phyloP scores from a whole-genome alignment of 1,140 invertebrate genomes.

The Anastrepha ludens region DNA sequence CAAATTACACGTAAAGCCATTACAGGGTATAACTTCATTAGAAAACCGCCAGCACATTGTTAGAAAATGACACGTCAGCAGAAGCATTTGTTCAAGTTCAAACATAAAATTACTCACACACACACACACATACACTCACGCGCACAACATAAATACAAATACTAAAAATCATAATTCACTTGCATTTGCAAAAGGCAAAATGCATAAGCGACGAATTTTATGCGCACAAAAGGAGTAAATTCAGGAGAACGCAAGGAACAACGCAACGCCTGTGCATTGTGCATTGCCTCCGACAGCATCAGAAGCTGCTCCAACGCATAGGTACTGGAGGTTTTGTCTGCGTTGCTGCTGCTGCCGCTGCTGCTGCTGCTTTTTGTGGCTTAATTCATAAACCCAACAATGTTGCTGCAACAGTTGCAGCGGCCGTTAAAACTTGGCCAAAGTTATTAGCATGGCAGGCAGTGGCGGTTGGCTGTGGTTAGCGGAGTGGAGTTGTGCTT shows the following conservation, averaged over 20 bases:
- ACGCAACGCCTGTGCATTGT: neutral
- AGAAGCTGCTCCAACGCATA: neutral
- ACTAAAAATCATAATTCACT: slow-evolving; percentile 45
- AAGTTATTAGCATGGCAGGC: slow-evolving; percentile 13
- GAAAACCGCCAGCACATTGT: slow-evolving; percentile 34
- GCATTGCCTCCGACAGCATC: neutral
- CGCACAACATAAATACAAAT: neutral
- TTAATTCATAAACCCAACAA: slow-evolving; percentile 47
- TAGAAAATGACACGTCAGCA: slow-evolving; percentile 43
- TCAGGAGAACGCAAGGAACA: neutral
- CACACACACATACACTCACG: neutral
- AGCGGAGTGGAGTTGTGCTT: neutral
- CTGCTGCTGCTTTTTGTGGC: slow-evolving; percentile 15
- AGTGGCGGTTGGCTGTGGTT: neutral
- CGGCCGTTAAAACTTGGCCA: slow-evolving; percentile 44
- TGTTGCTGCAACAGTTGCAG: neutral
- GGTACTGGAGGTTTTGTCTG: neutral
- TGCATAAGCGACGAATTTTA: slow-evolving; percentile 38
- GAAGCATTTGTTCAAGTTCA: slow-evolving; percentile 42
- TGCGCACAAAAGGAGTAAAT: slow-evolving; percentile 51
- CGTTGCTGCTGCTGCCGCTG: neutral
- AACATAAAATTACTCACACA: slow-evolving; percentile 11
- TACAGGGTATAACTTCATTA: slow-evolving; percentile 49
- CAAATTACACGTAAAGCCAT: slow-evolving; percentile 38
- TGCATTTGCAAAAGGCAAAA: slow-evolving; percentile 12